Conservation (phyloP, 2,797 vertebrate species). For the Myotis daubentonii region DNA sequence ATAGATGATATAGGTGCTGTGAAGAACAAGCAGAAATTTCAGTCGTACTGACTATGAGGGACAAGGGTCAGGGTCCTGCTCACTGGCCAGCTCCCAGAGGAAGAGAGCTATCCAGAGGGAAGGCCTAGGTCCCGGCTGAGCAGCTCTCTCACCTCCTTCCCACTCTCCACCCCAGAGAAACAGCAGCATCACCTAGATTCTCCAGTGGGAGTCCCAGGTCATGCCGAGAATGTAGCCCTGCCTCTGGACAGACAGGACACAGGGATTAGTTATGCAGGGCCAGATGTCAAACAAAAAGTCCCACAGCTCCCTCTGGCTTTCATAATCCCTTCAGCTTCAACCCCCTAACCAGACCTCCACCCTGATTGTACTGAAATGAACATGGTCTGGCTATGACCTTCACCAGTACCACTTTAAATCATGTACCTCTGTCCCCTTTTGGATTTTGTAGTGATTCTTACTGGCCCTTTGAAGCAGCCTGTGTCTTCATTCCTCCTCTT, state of each 20-base stretch:
- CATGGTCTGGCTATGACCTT: not conserved
- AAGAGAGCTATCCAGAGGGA: not conserved
- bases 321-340: not conserved
- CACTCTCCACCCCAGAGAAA: not conserved
- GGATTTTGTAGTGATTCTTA: not conserved
- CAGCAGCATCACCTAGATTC: not conserved
- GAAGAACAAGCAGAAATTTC: not conserved
- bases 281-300: not conserved
- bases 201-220: not conserved
- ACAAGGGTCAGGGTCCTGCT: not conserved
- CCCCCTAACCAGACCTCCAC: not conserved
- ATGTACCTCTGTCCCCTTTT: not conserved
- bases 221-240: constrained; percentile 13
- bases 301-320: constrained; percentile 44
- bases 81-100: not conserved
- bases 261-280: not conserved
- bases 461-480: not conserved
- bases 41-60: not conserved
- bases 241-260: not conserved
- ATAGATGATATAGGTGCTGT: not conserved
- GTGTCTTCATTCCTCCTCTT: not conserved
- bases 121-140: not conserved
- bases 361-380: not conserved
- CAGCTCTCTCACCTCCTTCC: not conserved
- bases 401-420: not conserved